A percentile compares a stretch with the other conserved stretches of the same genome.
Evolutionary conservation across 2,113 vertebrate species (phyloP).

Genomic region (Psittacara wagleri): DNA sequence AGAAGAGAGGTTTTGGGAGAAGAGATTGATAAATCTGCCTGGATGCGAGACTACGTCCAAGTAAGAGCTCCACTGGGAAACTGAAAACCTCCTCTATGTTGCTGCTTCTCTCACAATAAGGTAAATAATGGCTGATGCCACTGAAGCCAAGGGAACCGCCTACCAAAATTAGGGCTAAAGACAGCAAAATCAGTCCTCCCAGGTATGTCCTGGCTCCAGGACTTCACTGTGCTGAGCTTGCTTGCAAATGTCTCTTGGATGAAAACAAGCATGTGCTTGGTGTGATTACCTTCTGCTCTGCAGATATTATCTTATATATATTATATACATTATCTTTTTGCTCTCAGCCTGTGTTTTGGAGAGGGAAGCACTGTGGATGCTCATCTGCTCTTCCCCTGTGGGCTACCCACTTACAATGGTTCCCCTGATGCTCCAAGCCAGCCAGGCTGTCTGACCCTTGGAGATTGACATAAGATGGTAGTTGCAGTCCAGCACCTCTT

Average conservation of each 20-base stretch:
- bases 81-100: slow-evolving; percentile 10
- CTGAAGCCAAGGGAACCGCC: neutral
- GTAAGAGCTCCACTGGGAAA: slow-evolving; percentile 33
- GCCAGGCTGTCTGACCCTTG: neutral
- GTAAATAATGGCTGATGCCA: slow-evolving; percentile 38
- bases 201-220: neutral
- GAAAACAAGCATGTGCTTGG: neutral
- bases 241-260: neutral
- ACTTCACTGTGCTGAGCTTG: neutral
- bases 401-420: neutral
- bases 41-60: neutral
- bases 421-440: neutral
- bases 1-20: slow-evolving; percentile 12
- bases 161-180: neutral
- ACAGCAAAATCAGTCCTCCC: neutral
- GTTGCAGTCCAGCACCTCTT: neutral
- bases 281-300: neutral
- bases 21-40: slow-evolving; percentile 49
- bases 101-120: slow-evolving; percentile 32
- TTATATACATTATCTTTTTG: neutral
- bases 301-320: neutral
- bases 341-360: neutral
- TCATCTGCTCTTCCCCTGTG: neutral
- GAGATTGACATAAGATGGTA: neutral
- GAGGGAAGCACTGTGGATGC: neutral